Evolutionary conservation across 1,140 invertebrate genomes (phyloP), one percentile per base, ranked within the genome.

Genomic region (Leptopilina boulardi): DNA sequence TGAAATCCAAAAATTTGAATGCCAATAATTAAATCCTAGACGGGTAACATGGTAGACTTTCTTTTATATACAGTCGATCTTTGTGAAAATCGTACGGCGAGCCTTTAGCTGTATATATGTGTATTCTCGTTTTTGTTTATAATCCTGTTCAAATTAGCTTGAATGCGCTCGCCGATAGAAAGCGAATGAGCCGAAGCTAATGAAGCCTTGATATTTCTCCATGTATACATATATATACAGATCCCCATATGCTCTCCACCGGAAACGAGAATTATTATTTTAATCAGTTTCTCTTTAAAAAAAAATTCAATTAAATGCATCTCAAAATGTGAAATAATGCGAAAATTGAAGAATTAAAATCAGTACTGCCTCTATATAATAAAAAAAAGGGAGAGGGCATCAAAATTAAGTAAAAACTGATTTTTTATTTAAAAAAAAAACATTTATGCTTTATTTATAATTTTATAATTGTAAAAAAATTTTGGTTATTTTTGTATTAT

Each of bases 141-240:
- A 66, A 66, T 26, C 59, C 59, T 30, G 23, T 66, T 66, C 59
- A 26, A 66, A 66, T 66, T 34, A 66, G 59, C 59, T 66, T 66
- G 26, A 30, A 66, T 66, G 59, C 23, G 26, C 59, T 66, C 9
- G 23, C 59, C 23, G 26, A 66, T 66, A 66, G 30, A 66, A 66
- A 66, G 59, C 13, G 59, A 66, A 66, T 66, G 59, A 66, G 23
- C 59, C 59, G 23, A 66, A 66, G 26, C 59, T 66, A 66, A 66
- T 66, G 59, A 66, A 66, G 23, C 59, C 26, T 30, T 66, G 59
- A 66, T 66, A 66, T 66, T 66, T 30, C 59, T 66, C 26, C n/a
- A n/a, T n/a, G n/a, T n/a, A n/a, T n/a, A n/a, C n/a, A n/a, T n/a
- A n/a, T n/a, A 0, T 59, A 23, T 30, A 30, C 21, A 15, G 18